phyloP scores from a whole-genome alignment of 2,797 vertebrate genomes.

The Aldrovandia affinis region DNA sequence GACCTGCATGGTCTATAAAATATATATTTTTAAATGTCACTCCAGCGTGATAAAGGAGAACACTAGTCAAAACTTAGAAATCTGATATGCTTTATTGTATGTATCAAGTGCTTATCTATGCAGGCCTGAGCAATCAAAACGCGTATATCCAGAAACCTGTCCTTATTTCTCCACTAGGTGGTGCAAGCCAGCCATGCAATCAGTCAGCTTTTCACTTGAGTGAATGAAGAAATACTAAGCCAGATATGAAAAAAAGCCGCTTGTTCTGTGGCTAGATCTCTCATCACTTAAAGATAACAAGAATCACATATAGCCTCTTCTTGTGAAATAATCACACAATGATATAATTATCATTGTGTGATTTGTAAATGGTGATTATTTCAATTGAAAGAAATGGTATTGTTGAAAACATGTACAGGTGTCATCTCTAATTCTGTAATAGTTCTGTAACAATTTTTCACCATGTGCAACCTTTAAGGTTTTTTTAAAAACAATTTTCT shows the following conservation, averaged over 20 bases:
- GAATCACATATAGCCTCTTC: background rate
- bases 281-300: background rate
- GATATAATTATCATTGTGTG: background rate
- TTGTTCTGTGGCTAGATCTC: background rate
- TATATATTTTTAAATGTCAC: background rate
- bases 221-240: background rate
- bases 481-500: no score
- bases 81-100: background rate
- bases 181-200: background rate
- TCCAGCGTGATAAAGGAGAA: background rate
- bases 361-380: background rate
- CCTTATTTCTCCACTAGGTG: background rate
- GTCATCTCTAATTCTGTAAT: no score
- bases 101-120: background rate
- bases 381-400: background rate
- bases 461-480: background rate
- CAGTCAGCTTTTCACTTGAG: background rate
- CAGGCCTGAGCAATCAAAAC: background rate
- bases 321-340: no score
- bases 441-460: no score
- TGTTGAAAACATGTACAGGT: background rate
- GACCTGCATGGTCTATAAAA: background rate
- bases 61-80: background rate
- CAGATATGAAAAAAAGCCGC: background rate
- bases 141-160: background rate